These are phyloP conservation scores for Hofmannophila pseudospretella DNA, from an alignment of 2,888 invertebrate species.

Conservation along the genomic window DNA sequence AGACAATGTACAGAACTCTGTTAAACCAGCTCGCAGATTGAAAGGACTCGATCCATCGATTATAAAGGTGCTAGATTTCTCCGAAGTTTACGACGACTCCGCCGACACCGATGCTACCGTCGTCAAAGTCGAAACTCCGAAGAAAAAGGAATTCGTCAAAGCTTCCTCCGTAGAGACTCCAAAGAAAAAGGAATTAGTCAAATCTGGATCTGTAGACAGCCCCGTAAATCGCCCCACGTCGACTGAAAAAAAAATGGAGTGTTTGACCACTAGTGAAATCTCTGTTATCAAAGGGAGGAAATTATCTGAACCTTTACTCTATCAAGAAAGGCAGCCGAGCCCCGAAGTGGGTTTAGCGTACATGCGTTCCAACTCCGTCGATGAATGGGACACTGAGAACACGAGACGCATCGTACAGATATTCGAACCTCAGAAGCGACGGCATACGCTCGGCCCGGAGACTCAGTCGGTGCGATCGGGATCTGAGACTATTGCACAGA, in stretches of 20 bases:
- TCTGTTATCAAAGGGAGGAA: too few relatives aligned
- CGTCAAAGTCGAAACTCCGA: slow-evolving; percentile 26
- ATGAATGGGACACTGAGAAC: slow-evolving; percentile 38
- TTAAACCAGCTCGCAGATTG: slow-evolving; percentile 42
- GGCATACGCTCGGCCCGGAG: slow-evolving; percentile 49
- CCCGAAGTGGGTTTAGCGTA: too few relatives aligned
- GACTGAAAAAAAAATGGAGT: slow-evolving; percentile 37
- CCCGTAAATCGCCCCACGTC: slow-evolving; percentile 32
- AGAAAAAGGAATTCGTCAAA: slow-evolving; percentile 16
- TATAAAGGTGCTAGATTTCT: slow-evolving; percentile 34
- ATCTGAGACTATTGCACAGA: slow-evolving; percentile 45
- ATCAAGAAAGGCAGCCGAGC: too few relatives aligned
- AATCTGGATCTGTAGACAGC: slow-evolving; percentile 20
- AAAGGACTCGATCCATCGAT: slow-evolving; percentile 51
- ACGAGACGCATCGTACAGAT: slow-evolving; percentile 53
- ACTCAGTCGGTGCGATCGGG: slow-evolving; percentile 33
- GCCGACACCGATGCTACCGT: slow-evolving; percentile 50
- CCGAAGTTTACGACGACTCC: slow-evolving; percentile 48
- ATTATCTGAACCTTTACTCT: too few relatives aligned
- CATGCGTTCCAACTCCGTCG: slow-evolving; percentile 25
- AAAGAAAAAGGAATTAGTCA: slow-evolving; percentile 12
- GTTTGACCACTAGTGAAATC: too few relatives aligned
- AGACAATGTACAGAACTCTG: slow-evolving; percentile 29
- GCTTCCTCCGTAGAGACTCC: slow-evolving; percentile 9
- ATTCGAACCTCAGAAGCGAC: slow-evolving; percentile 48